Evolutionary conservation across 1,140 invertebrate species (phyloP).

Genomic region (Drosophila pandora): DNA sequence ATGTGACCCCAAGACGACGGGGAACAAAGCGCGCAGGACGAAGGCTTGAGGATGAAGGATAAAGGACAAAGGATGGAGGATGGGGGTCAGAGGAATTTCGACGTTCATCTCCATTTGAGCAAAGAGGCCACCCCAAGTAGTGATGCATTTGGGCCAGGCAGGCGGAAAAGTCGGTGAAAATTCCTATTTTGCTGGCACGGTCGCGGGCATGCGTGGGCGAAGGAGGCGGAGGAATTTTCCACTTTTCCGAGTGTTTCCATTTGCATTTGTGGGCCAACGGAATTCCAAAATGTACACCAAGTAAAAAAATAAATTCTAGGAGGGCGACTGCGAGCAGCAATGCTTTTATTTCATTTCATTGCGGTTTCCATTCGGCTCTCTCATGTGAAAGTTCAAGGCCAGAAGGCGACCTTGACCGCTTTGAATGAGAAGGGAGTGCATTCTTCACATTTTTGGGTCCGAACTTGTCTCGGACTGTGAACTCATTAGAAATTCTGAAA

Average conservation of each 20-base stretch:
- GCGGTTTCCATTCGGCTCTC: constrained; percentile 11
- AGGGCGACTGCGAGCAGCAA: not conserved
- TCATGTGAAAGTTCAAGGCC: constrained; percentile 43
- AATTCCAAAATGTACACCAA: constrained; percentile 20
- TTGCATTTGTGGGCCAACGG: constrained; percentile 47
- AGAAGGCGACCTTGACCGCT: constrained; percentile 34
- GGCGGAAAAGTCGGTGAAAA: constrained; percentile 14
- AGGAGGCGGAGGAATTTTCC: constrained; percentile 15
- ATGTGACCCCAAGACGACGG: constrained; percentile 44
- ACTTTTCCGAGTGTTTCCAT: constrained; percentile 28
- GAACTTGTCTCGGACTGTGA: constrained; percentile 14
- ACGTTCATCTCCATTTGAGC: constrained; percentile 20
- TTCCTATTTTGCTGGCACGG: constrained; percentile 8
- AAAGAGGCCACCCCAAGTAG: constrained; percentile 29
- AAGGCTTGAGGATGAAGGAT: not conserved
- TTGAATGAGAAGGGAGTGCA: constrained; percentile 1
- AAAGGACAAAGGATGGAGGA: not conserved
- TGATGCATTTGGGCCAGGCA: constrained; percentile 60
- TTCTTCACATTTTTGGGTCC: constrained; percentile 24
- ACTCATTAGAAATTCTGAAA: constrained; percentile 45
- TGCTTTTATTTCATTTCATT: constrained; percentile 1
- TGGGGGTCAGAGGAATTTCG: not conserved
- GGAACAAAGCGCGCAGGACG: not conserved
- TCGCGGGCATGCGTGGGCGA: constrained; percentile 16
- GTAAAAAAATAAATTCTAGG: constrained; percentile 12